Conservation (phyloP, 2,888 invertebrate species). For the Hoplodrina blanda region DNA sequence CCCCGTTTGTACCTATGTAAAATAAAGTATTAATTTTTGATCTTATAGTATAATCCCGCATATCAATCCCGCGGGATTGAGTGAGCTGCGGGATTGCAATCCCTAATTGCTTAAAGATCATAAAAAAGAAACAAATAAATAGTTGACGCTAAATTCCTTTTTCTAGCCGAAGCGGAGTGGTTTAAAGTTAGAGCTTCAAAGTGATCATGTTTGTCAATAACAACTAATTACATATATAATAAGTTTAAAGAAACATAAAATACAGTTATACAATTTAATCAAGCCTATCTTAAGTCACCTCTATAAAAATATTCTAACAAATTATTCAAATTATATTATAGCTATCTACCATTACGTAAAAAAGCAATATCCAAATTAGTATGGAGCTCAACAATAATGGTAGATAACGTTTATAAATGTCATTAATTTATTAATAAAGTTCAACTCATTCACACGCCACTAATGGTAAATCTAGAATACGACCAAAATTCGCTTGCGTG, state of each 20-base stretch:
- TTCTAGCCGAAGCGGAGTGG: no score
- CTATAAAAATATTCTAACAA: no score
- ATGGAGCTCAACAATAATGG: conserved; percentile 2
- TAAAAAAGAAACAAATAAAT: not conserved
- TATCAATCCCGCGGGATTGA: no score
- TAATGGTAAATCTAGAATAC: conserved; percentile 63
- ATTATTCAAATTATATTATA: not conserved
- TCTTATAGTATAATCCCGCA: no score
- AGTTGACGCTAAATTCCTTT: not conserved
- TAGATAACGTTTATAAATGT: conserved; percentile 32
- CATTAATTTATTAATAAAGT: conserved; percentile 51
- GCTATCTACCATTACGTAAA: not conserved
- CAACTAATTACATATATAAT: not conserved
- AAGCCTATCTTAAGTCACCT: not conserved
- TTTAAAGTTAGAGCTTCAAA: no score
- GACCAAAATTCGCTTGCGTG: conserved; percentile 66
- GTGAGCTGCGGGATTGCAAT: no score
- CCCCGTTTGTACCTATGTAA: no score
- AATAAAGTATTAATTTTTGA: no score
- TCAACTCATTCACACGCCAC: conserved; percentile 69
- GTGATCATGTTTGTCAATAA: not conserved
- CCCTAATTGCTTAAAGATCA: no score
- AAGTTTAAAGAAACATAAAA: no score
- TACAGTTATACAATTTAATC: not conserved
- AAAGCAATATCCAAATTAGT: conserved; percentile 15